Evolutionary conservation across 2,888 invertebrate species (phyloP).

Genomic region (Hetaerina titia): DNA sequence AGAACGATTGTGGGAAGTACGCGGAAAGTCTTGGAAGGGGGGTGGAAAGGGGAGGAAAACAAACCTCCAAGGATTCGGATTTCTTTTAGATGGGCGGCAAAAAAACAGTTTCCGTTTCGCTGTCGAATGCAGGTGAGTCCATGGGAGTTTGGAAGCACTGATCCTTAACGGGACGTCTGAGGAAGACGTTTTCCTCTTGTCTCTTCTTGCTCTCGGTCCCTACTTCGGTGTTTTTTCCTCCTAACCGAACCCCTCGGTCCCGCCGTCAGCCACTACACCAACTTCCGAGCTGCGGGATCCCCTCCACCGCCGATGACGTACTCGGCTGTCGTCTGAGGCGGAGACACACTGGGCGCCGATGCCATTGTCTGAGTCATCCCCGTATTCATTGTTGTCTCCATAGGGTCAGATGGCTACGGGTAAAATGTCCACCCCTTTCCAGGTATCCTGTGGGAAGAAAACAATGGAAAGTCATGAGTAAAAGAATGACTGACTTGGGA

Average conservation of each 20-base stretch:
- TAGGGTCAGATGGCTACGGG: conserved; percentile 12
- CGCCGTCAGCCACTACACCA: neutral
- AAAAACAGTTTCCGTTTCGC: neutral
- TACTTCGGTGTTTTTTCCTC: neutral
- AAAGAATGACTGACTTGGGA: neutral
- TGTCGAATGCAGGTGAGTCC: neutral
- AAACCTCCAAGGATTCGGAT: neutral
- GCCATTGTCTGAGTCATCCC: conserved; percentile 9
- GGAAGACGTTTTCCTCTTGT: neutral
- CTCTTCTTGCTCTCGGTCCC: conserved; percentile 6
- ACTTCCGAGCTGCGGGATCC: neutral
- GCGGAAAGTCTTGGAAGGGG: neutral
- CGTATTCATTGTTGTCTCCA: conserved; percentile 27
- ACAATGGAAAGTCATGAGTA: conserved; percentile 20
- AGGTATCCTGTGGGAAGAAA: neutral
- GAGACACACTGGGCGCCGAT: neutral
- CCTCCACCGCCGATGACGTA: neutral
- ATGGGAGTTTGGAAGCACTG: neutral
- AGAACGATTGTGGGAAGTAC: neutral
- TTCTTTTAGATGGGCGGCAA: neutral
- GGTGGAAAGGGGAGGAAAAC: too few species aligned
- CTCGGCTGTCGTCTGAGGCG: neutral
- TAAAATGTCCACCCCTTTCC: neutral
- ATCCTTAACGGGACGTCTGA: neutral
- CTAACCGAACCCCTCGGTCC: neutral